Base-by-base conservation (phyloP, 2,888 invertebrate species). In the Xestobium rufovillosum region DNA sequence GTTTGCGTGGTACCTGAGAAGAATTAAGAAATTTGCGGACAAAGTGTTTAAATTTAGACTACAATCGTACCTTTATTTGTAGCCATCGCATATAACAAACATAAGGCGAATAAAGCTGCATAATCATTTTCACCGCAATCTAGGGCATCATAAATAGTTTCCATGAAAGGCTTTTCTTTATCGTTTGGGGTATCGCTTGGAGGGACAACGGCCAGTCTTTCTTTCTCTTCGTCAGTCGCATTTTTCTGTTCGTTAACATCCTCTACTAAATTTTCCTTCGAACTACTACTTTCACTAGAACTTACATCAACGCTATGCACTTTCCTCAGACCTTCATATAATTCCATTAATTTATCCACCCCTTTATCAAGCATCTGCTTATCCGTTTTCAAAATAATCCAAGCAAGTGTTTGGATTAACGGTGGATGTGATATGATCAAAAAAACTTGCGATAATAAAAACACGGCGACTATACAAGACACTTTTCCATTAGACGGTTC, bases 71-170 rank as follows among this genome's bases (percentile, higher is more conserved):
- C 95, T 79, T 80, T 77, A 69, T 97, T 98, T 61, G 87, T 87
- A 41, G 87, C 86, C 66, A 97, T 76, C 9, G 96, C 92, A 63
- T 92, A 94, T 26, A 97, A 75, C 41, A 97, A 71, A 65, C 94
- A 90, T 10, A 97, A 71, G 3, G 87, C 83, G 63, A 96, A 89
- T 41, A 98, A 70, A 3, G 95, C 83, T 29, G 87, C 78, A 60
- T 97, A 96, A 70, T 98, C 97, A 65, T 95, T 95, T 59, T 94
- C 92, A 8, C 73, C 73, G 59, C 91, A 90, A 56, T 89, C 86
- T 48, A 97, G 69, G 0, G 91, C 83, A 51, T 84, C 82, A 41
- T 94, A 71, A 31, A 96, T 80, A 3, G 90, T 86, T 62, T 92
- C 88, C 48, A 96, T 69, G 67, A 95, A 95, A 1, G 92, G 86